Conservation (phyloP, 2,888 invertebrate species). For the Carpatolechia fugitivella region DNA sequence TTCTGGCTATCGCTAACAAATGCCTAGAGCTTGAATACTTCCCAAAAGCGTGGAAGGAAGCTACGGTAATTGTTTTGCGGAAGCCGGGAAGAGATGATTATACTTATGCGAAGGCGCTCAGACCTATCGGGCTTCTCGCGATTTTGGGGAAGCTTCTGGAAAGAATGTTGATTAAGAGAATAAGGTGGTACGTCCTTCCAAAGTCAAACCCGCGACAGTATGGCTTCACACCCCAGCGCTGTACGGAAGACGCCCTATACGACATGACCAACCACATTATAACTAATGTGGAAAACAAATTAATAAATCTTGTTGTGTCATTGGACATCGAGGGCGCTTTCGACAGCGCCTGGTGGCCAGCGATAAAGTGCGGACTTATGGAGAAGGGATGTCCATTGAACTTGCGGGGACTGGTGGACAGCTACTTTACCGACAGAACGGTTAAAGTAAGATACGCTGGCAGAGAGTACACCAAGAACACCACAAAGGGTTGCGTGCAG, state of each 20-base stretch:
- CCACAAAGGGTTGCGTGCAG: constrained; percentile 11
- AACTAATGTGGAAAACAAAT: background rate
- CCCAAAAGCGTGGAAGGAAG: background rate
- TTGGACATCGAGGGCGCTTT: constrained; percentile 20
- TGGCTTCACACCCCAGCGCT: background rate
- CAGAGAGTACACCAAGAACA: background rate
- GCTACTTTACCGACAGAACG: background rate
- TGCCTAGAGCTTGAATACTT: background rate
- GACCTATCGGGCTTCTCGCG: background rate
- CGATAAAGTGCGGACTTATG: background rate
- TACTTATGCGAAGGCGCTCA: background rate
- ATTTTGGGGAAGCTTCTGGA: background rate
- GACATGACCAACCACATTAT: background rate
- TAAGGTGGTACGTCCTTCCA: background rate
- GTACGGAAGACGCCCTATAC: background rate
- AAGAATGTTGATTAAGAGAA: background rate
- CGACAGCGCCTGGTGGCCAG: constrained; percentile 21
- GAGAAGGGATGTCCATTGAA: background rate
- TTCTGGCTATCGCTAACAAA: background rate
- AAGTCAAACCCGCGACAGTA: background rate
- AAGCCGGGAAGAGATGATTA: background rate
- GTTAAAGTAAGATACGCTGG: constrained; percentile 5
- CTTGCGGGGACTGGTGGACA: background rate
- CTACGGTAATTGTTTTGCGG: background rate
- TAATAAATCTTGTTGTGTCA: background rate